These are phyloP conservation scores for Myotis yumanensis DNA, from an alignment of 2,113 vertebrate species.

Conservation along the genomic window DNA sequence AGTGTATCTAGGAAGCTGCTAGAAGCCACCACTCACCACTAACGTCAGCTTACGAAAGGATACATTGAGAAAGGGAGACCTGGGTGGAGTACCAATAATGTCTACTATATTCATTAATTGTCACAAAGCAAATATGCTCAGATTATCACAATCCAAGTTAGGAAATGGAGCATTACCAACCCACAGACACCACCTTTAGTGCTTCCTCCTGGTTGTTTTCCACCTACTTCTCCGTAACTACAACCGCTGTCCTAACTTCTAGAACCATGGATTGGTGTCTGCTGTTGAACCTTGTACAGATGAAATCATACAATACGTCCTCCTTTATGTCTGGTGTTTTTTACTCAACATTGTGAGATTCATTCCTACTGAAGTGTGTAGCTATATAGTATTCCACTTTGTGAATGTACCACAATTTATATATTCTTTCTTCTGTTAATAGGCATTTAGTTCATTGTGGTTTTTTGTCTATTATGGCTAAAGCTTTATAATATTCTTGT, in stretches of 20 bases:
- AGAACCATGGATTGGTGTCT: neutral
- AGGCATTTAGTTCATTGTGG: neutral
- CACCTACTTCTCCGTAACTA: neutral
- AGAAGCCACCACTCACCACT: neutral
- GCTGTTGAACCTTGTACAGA: neutral
- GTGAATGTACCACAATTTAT: neutral
- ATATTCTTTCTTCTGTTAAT: neutral
- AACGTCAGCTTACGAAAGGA: neutral
- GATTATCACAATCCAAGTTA: neutral
- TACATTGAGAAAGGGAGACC: neutral
- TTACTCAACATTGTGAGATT: neutral
- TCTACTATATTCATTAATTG: neutral
- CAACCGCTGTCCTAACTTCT: neutral
- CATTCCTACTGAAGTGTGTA: neutral
- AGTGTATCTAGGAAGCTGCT: neutral
- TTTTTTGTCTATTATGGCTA: neutral
- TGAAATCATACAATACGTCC: neutral
- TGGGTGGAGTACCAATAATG: neutral
- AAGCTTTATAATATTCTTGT: neutral
- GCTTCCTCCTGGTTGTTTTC: neutral
- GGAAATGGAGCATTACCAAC: neutral
- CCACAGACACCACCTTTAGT: neutral
- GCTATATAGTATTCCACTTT: neutral
- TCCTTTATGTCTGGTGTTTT: conserved; percentile 2
- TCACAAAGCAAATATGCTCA: neutral